phyloP scores from a whole-genome alignment of 1,140 invertebrate species.

The Cydia splendana region DNA sequence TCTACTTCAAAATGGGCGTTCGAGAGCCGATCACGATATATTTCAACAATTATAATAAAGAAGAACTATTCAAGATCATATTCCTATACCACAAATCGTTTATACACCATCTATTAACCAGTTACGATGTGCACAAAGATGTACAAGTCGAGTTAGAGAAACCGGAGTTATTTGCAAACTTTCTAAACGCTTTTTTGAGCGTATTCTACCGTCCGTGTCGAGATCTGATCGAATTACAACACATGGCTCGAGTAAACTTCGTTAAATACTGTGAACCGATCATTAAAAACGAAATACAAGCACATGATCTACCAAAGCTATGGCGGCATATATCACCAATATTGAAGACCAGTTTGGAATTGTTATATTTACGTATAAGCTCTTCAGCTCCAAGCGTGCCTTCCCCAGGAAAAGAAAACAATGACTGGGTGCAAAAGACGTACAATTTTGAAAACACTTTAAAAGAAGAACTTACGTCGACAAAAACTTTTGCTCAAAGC shows the following conservation, averaged over 20 bases:
- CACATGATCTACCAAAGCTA: slow-evolving; percentile 84
- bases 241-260: slow-evolving; percentile 86
- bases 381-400: slow-evolving; percentile 48
- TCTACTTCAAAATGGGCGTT: slow-evolving; percentile 84
- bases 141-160: slow-evolving; percentile 65
- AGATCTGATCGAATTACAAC: slow-evolving; percentile 89
- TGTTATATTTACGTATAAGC: slow-evolving; percentile 87
- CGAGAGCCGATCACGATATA: slow-evolving; percentile 87
- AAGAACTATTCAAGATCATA: slow-evolving; percentile 88
- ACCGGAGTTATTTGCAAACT: slow-evolving; percentile 87
- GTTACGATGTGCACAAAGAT: slow-evolving; percentile 48
- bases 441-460: slow-evolving; percentile 66
- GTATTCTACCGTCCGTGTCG: slow-evolving; percentile 90
- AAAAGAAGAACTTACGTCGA: slow-evolving; percentile 76
- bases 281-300: slow-evolving; percentile 71
- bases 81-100: slow-evolving; percentile 66
- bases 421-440: slow-evolving; percentile 38
- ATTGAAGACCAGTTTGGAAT: slow-evolving; percentile 86
- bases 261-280: slow-evolving; percentile 88
- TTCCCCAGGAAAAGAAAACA: slow-evolving; percentile 62
- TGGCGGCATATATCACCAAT: slow-evolving; percentile 89
- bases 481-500: slow-evolving; percentile 82
- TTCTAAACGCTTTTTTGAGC: slow-evolving; percentile 89
- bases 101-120: slow-evolving; percentile 54
- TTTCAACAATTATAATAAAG: slow-evolving; percentile 91